Evolutionary conservation across 2,888 invertebrate species (phyloP).

Genomic region (Eurytoma adleriae): DNA sequence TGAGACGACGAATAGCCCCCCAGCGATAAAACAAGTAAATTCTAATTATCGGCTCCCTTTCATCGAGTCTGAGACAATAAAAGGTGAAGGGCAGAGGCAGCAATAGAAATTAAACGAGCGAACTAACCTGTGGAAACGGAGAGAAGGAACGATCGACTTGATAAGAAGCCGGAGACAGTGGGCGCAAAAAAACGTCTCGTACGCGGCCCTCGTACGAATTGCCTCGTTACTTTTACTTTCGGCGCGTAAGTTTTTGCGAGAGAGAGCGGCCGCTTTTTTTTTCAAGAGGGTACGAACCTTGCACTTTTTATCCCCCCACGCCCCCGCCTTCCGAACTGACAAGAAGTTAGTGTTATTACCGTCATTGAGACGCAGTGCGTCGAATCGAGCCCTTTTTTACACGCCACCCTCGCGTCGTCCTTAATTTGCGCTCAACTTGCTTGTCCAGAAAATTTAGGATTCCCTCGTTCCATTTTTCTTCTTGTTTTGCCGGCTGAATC

Average conservation of each 20-base stretch:
- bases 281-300: slow-evolving; percentile 24
- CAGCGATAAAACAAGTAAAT: no score
- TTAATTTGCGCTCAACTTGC: slow-evolving; percentile 63
- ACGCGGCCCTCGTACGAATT: slow-evolving; percentile 47
- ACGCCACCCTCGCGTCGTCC: slow-evolving; percentile 56
- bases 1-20: no score
- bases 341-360: slow-evolving; percentile 72
- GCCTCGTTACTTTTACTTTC: slow-evolving; percentile 55
- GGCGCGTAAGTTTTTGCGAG: slow-evolving; percentile 17
- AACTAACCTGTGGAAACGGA: not conserved
- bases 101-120: not conserved
- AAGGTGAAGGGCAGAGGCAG: not conserved
- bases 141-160: not conserved
- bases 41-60: no score
- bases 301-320: slow-evolving; percentile 4
- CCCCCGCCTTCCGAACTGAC: slow-evolving; percentile 58
- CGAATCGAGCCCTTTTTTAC: slow-evolving; percentile 60
- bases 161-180: not conserved
- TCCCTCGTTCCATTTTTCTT: not conserved
- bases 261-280: slow-evolving; percentile 15
- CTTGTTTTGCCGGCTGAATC: not conserved
- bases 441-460: slow-evolving; percentile 38
- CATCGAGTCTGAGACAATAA: no score
- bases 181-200: slow-evolving; percentile 17
- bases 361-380: slow-evolving; percentile 62